Evolutionary conservation across 2,797 vertebrate genomes (phyloP).

Genomic region (Xyrichtys novacula): DNA sequence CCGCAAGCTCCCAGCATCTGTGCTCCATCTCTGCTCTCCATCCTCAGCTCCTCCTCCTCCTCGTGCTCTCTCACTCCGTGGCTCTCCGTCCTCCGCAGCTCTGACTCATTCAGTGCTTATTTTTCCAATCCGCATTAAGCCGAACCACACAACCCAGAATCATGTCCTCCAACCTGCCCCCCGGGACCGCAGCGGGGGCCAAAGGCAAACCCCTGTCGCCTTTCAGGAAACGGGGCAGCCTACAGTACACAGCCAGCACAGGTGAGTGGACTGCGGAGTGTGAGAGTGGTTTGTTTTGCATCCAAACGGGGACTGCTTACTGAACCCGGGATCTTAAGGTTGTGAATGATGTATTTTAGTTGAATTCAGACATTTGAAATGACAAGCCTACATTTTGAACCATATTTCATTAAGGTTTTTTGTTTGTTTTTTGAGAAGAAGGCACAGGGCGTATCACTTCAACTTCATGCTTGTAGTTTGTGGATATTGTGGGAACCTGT

Average conservation of each 20-base stretch:
- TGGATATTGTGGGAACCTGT: conserved; percentile 74
- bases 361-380: not conserved
- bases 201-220: conserved; percentile 85
- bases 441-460: conserved; percentile 4
- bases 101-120: conserved; percentile 63
- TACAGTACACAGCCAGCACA: conserved; percentile 88
- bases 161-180: conserved; percentile 85
- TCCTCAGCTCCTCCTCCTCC: conserved; percentile 14
- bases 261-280: conserved; percentile 82
- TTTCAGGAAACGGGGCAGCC: conserved; percentile 91
- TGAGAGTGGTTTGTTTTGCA: conserved; percentile 1
- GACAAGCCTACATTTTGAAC: not conserved
- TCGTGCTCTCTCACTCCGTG: conserved; percentile 32
- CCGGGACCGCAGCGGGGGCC: conserved; percentile 49
- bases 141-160: conserved; percentile 54
- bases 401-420: not conserved
- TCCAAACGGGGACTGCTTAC: not conserved
- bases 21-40: conserved; percentile 36
- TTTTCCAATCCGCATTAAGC: conserved; percentile 24
- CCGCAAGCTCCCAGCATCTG: conserved; percentile 62
- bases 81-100: conserved; percentile 53
- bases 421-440: not conserved
- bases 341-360: not conserved
- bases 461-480: conserved; percentile 31
- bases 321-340: not conserved